Percentiles rank a stretch among this genome's conserved stretches.
Conservation (phyloP, 2,797 vertebrate genomes). For the Anolis apletophallus region DNA sequence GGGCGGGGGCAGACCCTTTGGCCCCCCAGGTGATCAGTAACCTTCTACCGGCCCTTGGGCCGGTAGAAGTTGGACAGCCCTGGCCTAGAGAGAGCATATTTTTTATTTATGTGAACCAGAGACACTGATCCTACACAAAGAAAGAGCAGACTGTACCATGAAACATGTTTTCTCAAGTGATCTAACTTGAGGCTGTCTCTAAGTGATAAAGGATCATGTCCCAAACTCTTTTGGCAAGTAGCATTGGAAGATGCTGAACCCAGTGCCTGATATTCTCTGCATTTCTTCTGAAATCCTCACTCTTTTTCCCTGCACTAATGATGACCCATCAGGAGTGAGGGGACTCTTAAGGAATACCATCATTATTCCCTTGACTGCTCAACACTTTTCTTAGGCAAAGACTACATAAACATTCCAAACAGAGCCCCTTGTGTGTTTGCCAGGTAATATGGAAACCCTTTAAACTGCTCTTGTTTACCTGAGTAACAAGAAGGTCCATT, state of each 20-base stretch:
- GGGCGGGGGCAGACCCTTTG: no score
- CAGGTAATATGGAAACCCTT: background rate
- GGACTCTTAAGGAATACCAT: background rate
- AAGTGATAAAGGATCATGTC: background rate
- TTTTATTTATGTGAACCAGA: no score
- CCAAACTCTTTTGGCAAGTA: background rate
- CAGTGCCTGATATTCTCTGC: background rate
- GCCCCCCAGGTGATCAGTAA: no score
- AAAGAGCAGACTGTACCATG: no score
- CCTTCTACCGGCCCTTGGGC: no score
- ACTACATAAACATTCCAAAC: slow-evolving; percentile 8
- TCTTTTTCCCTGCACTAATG: slow-evolving; percentile 12
- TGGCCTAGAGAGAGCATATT: no score
- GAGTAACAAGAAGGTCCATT: background rate
- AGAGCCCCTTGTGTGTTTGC: background rate
- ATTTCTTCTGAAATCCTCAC: background rate
- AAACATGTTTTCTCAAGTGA: background rate
- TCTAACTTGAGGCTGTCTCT: background rate
- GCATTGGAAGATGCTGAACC: background rate
- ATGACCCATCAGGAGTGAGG: slow-evolving; percentile 8
- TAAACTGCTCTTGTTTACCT: slow-evolving; percentile 5
- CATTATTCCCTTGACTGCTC: background rate
- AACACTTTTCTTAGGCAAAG: slow-evolving; percentile 30
- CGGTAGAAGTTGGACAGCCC: no score
- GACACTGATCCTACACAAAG: no score